These are phyloP conservation scores for Hemaris fuciformis DNA, from an alignment of 2,888 invertebrate genomes.

Conservation along the genomic window DNA sequence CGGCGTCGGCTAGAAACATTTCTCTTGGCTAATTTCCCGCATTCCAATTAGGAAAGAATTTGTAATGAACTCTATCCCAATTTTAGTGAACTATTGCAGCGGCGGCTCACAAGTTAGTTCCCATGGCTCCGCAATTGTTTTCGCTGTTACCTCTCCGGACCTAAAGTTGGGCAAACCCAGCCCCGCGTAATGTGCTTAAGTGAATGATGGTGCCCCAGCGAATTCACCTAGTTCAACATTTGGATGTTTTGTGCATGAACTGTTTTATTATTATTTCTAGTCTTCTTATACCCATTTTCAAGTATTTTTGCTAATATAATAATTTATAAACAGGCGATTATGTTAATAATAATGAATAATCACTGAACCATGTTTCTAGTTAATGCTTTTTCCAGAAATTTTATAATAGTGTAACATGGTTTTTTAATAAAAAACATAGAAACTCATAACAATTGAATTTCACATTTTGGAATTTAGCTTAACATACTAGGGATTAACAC, in stretches of 20 bases:
- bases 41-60: constrained; percentile 49
- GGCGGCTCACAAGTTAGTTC: constrained; percentile 56
- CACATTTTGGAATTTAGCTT: no score
- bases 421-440: no score
- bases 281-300: not conserved
- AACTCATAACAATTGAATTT: no score
- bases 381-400: no score
- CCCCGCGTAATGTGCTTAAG: constrained; percentile 73
- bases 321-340: no score
- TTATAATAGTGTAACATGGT: no score
- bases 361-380: no score
- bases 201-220: constrained; percentile 77
- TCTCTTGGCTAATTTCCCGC: constrained; percentile 25
- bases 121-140: constrained; percentile 71
- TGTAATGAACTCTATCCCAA: constrained; percentile 53
- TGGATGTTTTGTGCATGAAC: constrained; percentile 52
- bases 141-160: constrained; percentile 59
- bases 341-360: no score
- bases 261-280: constrained; percentile 38
- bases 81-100: constrained; percentile 52
- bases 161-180: constrained; percentile 59
- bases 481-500: no score
- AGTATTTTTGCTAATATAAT: no score
- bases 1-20: constrained; percentile 16
- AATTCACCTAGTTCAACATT: constrained; percentile 63